Conservation (phyloP, 2,113 vertebrate genomes). For the Penelope pileata region DNA sequence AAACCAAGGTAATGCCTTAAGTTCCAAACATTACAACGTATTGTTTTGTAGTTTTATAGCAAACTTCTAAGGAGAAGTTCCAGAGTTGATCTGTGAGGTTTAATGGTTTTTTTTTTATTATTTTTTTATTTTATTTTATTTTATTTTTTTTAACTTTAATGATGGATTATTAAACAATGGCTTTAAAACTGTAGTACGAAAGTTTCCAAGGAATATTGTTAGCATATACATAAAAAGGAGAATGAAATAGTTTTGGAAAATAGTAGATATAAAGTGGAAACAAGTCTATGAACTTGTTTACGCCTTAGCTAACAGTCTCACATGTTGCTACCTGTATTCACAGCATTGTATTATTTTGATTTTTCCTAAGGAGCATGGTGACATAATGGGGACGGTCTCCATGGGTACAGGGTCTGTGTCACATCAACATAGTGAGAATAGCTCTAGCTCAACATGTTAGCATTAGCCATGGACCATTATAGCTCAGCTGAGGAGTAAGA, state of each 20-base stretch:
- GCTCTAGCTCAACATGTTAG: rapidly evolving
- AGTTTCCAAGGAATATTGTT: not conserved
- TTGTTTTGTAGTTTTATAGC: not conserved
- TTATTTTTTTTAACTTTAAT: no score
- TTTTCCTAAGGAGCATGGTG: not conserved
- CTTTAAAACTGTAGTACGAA: not conserved
- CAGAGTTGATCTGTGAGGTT: not conserved
- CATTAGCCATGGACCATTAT: not conserved
- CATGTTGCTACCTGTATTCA: not conserved
- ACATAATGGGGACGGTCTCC: not conserved
- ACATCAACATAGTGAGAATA: not conserved
- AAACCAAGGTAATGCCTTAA: constrained; percentile 83
- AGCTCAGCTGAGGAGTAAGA: not conserved
- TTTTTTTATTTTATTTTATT: no score
- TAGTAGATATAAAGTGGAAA: not conserved
- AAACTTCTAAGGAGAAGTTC: not conserved
- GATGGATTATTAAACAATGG: not conserved
- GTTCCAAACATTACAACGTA: not conserved
- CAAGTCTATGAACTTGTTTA: not conserved
- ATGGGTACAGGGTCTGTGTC: rapidly evolving
- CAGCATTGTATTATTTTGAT: not conserved
- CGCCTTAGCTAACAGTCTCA: not conserved
- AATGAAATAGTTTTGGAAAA: not conserved
- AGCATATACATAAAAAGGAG: not conserved
- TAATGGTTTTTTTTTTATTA: not conserved